Percentiles rank a stretch among this genome's conserved stretches.
Conservation (phyloP, 2,797 vertebrate species). For the Microtus californicus region DNA sequence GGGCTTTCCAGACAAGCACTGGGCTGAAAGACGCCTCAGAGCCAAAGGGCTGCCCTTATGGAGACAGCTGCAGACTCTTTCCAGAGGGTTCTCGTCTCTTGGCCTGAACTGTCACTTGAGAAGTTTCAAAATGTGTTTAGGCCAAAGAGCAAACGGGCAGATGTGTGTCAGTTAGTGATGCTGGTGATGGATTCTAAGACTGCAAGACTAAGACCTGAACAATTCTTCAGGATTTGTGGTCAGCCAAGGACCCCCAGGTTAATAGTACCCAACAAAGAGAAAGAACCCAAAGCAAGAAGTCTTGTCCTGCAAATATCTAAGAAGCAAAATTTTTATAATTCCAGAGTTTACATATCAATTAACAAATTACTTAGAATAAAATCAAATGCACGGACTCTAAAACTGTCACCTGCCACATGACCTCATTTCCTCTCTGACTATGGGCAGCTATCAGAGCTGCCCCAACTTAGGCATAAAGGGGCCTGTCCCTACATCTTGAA, state of each 20-base stretch:
- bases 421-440: neutral
- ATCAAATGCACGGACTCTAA: conserved; percentile 16
- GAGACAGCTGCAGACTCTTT: neutral
- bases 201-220: conserved; percentile 39
- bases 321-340: conserved; percentile 34
- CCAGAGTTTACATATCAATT: neutral
- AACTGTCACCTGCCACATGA: conserved; percentile 3
- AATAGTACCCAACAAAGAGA: conserved; percentile 29
- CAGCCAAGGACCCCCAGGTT: neutral
- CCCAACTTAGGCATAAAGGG: neutral
- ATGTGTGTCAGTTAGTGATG: neutral
- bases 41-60: conserved; percentile 28
- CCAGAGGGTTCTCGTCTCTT: neutral
- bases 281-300: neutral
- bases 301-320: conserved; percentile 12
- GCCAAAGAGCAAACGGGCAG: conserved; percentile 27
- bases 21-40: conserved; percentile 21
- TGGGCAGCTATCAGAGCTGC: neutral
- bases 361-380: conserved; percentile 46
- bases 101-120: conserved; percentile 34
- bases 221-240: neutral
- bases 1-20: neutral
- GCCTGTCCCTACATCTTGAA: neutral
- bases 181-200: neutral
- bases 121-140: conserved; percentile 51